Conservation (phyloP, 92 coral and sea anemone genomes). For the Pocillopora meandrina region DNA sequence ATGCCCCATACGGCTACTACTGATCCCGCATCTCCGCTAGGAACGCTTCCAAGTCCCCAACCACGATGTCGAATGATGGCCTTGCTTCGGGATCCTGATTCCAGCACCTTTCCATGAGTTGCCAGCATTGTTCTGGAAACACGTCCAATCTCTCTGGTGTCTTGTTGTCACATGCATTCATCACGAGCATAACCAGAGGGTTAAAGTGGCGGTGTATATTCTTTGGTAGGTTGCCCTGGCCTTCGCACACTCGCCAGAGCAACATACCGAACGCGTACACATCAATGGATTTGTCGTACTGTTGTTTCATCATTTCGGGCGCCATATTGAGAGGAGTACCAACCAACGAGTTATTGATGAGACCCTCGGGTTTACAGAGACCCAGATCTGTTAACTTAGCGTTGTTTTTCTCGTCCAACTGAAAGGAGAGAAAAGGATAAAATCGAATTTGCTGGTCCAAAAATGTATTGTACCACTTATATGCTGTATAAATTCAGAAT, state of each 20-base stretch:
- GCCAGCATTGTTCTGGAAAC: conserved; percentile 63
- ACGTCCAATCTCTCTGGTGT: conserved; percentile 62
- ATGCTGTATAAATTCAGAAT: too few species aligned
- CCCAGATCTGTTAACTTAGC: conserved; percentile 73
- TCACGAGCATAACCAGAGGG: conserved; percentile 64
- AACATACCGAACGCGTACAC: conserved; percentile 75
- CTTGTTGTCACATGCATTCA: conserved; percentile 62
- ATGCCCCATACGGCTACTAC: too few species aligned
- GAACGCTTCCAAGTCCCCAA: conserved; percentile 41
- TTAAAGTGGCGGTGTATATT: conserved; percentile 51
- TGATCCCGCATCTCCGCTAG: conserved; percentile 21
- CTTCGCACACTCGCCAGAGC: conserved; percentile 77
- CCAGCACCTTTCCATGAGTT: conserved; percentile 76
- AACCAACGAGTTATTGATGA: conserved; percentile 56
- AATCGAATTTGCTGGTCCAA: neutral
- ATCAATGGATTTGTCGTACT: conserved; percentile 62
- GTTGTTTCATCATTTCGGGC: conserved; percentile 67
- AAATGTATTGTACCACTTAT: neutral
- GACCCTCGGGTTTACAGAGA: conserved; percentile 73
- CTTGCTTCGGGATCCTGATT: conserved; percentile 50
- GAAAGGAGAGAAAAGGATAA: neutral
- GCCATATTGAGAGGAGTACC: conserved; percentile 77
- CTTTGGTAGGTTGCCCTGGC: conserved; percentile 68
- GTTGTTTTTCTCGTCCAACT: conserved; percentile 60
- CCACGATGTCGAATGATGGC: conserved; percentile 57